Conservation (phyloP, 2,797 vertebrate genomes). For the Takifugu ocellatus region DNA sequence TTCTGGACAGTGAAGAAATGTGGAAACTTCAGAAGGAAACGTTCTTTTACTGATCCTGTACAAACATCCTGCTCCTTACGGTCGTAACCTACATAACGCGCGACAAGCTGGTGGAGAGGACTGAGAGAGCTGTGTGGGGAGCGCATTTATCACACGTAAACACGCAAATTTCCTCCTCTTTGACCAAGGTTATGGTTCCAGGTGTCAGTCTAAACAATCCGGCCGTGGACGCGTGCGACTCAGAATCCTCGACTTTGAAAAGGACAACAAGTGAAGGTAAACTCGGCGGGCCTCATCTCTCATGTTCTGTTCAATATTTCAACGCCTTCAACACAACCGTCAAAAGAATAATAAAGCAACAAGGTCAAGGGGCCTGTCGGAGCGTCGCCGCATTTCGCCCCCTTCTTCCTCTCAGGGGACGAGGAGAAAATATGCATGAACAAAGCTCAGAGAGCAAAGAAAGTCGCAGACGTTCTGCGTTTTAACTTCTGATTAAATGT, state of each 20-base stretch:
- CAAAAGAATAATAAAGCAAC: slow-evolving; percentile 82
- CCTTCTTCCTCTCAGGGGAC: slow-evolving; percentile 80
- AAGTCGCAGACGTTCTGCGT: slow-evolving; percentile 39
- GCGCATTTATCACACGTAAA: slow-evolving; percentile 75
- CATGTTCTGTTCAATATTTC: slow-evolving; percentile 85
- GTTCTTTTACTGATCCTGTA: too few relatives aligned
- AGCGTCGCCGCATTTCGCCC: slow-evolving; percentile 77
- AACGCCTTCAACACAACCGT: slow-evolving; percentile 78
- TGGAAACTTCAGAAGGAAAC: too few relatives aligned
- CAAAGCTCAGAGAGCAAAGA: slow-evolving; percentile 70
- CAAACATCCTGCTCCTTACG: background rate
- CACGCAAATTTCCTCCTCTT: slow-evolving; percentile 72
- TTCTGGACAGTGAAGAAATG: too few relatives aligned
- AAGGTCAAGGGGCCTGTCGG: slow-evolving; percentile 79
- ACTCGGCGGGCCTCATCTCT: slow-evolving; percentile 78
- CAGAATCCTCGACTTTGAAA: slow-evolving; percentile 49
- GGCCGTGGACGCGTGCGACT: slow-evolving; percentile 70
- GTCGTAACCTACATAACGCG: slow-evolving; percentile 17
- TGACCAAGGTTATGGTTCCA: slow-evolving; percentile 79
- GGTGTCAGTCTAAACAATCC: slow-evolving; percentile 86
- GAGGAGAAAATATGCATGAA: slow-evolving; percentile 75
- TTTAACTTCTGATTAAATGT: slow-evolving; percentile 63
- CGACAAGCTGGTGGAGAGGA: slow-evolving; percentile 51
- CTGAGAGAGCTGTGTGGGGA: slow-evolving; percentile 51
- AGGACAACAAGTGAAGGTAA: slow-evolving; percentile 58